Evolutionary conservation across 1,140 invertebrate genomes (phyloP), one percentile per base, ranked within the genome.

Genomic region (Scaptomyza hsui): DNA sequence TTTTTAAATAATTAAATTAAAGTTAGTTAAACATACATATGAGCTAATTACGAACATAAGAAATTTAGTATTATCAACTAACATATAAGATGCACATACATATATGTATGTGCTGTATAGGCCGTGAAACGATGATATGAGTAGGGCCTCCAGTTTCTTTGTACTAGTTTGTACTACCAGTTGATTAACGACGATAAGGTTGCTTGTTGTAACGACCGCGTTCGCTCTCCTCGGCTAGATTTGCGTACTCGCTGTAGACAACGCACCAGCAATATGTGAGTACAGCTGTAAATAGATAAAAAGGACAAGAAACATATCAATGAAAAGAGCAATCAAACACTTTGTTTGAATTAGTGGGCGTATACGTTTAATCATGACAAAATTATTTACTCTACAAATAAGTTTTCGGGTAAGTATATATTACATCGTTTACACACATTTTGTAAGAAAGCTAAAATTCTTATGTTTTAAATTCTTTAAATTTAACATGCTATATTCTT

Each of bases 211-310:
- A 95, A 12, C 93, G 91, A 9, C 94, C 93, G 75, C 94, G 89
- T 78, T 94, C 93, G 82, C 93, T 93, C 91, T 95, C 92, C 92
- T 95, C 94, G 60, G 94, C 93, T 12, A 96, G 90, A 69, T 95
- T 93, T 67, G 94, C 92, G 80, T 95, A 96, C 82, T 95, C 95
- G 80, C 95, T 96, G 92, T 94, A 96, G 18, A 96, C 95, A 24
- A 96, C 95, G 48, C 94, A 92, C 95, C 96, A 96, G 42, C 86
- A 89, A 95, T 93, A 92, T 95, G 96, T 59, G 93, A 92, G 90
- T 93, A 96, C 42, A 94, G 90, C 76, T 94, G 95, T 94, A 92
- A 73, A 94, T 94, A 72, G 67, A 72, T 44, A 91, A 61, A 7
- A 13, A 63, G 32, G 32, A 51, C 9, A 18, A 10, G 10, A 32